phyloP scores from a whole-genome alignment of 2,113 vertebrate genomes.

The Cromileptes altivelis region DNA sequence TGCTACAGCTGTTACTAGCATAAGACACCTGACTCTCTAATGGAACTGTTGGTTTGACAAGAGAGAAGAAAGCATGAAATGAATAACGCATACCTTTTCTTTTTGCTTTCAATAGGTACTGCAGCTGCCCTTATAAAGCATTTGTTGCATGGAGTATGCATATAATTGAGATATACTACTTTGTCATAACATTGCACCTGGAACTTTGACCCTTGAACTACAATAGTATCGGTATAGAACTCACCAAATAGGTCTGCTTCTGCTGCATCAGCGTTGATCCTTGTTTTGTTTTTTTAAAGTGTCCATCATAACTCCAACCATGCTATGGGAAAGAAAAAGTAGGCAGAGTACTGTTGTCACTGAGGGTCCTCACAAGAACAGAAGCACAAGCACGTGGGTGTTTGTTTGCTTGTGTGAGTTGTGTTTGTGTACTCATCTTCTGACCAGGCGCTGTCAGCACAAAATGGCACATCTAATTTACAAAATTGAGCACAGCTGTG shows the following conservation, averaged over 20 bases:
- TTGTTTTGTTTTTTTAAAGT: too few relatives aligned
- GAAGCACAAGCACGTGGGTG: neutral
- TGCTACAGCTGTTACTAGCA: neutral
- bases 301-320: neutral
- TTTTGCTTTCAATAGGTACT: too few relatives aligned
- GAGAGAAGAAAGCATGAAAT: neutral
- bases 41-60: neutral
- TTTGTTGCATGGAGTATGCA: too few relatives aligned
- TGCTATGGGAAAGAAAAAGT: neutral
- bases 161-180: too few relatives aligned
- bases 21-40: neutral
- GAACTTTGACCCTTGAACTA: too few relatives aligned
- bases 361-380: neutral
- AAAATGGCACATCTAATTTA: conserved; percentile 14
- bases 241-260: too few relatives aligned
- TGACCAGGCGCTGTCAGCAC: conserved; percentile 19
- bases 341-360: neutral
- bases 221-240: too few relatives aligned
- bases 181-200: too few relatives aligned
- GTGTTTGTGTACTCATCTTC: neutral
- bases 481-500: conserved; percentile 2
- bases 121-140: too few relatives aligned
- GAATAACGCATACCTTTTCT: too few relatives aligned
- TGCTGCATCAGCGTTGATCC: too few relatives aligned
- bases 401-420: conserved; percentile 4